phyloP scores from a whole-genome alignment of 2,797 vertebrate species.

The Menidia menidia region DNA sequence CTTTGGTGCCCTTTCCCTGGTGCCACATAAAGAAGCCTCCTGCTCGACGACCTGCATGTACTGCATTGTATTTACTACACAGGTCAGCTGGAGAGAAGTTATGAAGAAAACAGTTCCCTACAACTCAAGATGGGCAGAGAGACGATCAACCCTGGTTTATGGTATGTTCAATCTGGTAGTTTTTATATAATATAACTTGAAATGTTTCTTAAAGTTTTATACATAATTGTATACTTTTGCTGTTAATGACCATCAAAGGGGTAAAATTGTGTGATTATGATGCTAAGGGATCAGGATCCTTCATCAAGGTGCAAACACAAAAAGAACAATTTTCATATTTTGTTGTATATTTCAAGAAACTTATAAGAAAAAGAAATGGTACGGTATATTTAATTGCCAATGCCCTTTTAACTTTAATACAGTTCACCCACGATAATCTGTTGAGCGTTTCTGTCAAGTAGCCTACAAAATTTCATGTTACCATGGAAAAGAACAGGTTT shows the following conservation, averaged over 20 bases:
- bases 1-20: slow-evolving; percentile 16
- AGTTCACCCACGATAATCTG: not conserved
- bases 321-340: not conserved
- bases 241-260: too few relatives aligned
- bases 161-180: slow-evolving; percentile 71
- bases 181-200: not conserved
- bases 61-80: not conserved
- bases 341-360: not conserved
- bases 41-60: slow-evolving; percentile 11
- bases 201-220: not conserved
- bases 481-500: not conserved
- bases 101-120: slow-evolving; percentile 65
- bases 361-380: not conserved
- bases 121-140: slow-evolving; percentile 82
- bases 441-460: not conserved
- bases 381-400: too few relatives aligned
- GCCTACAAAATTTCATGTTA: not conserved
- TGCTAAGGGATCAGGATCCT: too few relatives aligned
- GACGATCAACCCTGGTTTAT: slow-evolving; percentile 79
- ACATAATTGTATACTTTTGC: too few relatives aligned
- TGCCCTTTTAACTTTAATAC: not conserved
- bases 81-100: slow-evolving; percentile 15
- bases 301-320: not conserved
- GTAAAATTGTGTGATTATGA: too few relatives aligned
- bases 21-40: slow-evolving; percentile 4